These are phyloP conservation scores for Portevinia maculata DNA, from an alignment of 2,888 invertebrate genomes.

Conservation along the genomic window DNA sequence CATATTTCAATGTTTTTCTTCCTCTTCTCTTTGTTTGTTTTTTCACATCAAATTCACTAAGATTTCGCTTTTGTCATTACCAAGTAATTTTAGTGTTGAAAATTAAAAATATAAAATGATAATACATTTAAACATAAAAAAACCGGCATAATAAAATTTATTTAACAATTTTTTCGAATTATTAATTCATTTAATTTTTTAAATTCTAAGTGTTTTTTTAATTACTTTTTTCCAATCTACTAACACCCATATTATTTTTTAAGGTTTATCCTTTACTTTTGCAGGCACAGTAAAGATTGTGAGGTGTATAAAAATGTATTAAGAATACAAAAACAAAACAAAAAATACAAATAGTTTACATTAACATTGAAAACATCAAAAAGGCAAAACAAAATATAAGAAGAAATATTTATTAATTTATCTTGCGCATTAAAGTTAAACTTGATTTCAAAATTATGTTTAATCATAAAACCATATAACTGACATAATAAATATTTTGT, in stretches of 20 bases:
- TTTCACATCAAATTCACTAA: conserved; percentile 67
- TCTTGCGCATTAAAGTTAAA: conserved; percentile 61
- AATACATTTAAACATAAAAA: conserved; percentile 58
- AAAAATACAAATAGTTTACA: conserved; percentile 65
- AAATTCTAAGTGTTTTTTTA: conserved; percentile 78
- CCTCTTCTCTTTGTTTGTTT: conserved; percentile 68
- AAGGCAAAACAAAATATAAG: conserved; percentile 56
- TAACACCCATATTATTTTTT: conserved; percentile 83
- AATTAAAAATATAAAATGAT: conserved; percentile 49
- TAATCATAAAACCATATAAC: conserved; percentile 56
- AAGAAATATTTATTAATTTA: conserved; percentile 70
- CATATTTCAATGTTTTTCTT: conserved; percentile 72
- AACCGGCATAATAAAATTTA: conserved; percentile 49
- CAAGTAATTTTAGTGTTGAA: conserved; percentile 71
- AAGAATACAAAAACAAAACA: too few relatives aligned
- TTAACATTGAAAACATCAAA: conserved; percentile 58
- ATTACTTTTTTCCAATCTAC: conserved; percentile 82
- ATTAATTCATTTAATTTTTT: conserved; percentile 54
- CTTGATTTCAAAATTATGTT: conserved; percentile 63
- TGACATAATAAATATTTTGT: conserved; percentile 58
- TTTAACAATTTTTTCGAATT: conserved; percentile 55
- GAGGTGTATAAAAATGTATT: conserved; percentile 77
- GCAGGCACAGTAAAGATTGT: conserved; percentile 82
- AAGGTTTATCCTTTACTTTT: conserved; percentile 83
- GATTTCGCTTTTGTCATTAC: conserved; percentile 74